Conservation (phyloP, 2,888 invertebrate species). For the Eristalinus aeneus region DNA sequence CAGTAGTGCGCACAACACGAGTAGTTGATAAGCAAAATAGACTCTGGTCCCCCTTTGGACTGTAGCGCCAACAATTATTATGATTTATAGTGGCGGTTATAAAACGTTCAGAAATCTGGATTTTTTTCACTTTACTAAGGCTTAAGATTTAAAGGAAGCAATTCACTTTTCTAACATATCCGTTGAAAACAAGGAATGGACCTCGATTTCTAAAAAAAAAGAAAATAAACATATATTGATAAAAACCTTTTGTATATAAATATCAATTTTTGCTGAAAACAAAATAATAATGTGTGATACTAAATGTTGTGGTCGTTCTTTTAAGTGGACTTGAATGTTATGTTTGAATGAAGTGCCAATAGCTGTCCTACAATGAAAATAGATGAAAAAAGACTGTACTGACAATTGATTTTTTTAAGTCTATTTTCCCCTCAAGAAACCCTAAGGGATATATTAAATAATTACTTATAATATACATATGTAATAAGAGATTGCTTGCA, state of each 20-base stretch:
- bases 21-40: no score
- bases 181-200: no score
- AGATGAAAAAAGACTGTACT: background rate
- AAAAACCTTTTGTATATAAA: background rate
- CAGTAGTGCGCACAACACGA: no score
- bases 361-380: background rate
- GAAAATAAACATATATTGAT: background rate
- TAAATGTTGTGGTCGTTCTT: slow-evolving; percentile 2
- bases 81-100: no score
- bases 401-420: background rate
- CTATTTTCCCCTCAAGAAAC: background rate
- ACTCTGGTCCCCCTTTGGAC: no score
- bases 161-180: background rate
- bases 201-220: background rate
- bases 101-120: no score
- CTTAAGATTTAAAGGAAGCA: background rate
- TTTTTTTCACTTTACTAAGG: no score
- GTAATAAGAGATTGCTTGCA: slow-evolving; percentile 47
- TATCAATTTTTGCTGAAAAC: background rate
- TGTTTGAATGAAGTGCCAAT: background rate
- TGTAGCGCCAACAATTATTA: no score
- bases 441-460: background rate
- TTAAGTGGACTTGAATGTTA: slow-evolving; percentile 22
- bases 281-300: background rate
- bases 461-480: background rate